Base-by-base conservation (phyloP, 2,113 vertebrate species). In the Trochalopteron elliotii region DNA sequence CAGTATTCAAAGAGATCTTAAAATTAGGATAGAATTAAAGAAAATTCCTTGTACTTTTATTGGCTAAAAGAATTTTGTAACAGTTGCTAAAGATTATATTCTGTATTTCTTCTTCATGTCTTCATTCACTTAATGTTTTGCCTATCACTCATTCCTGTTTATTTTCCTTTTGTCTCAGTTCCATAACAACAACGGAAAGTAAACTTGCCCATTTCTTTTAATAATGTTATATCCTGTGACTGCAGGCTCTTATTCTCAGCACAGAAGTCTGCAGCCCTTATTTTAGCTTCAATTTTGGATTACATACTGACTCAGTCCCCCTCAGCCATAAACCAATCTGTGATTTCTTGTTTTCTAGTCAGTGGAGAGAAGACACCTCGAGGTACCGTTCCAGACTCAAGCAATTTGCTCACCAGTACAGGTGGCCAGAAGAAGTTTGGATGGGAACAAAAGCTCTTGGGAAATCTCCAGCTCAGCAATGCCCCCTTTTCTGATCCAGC, bases 301-400 rank as follows among this genome's bases (percentile, higher is more conserved):
- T 77, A 70, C 20, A 21, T 40, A 61, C 45, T 90, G 91, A 70
- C 45, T 78, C 76, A 70, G 59, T 65, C 65, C 35, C 70, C 47
- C 23, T 70, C 47, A 23, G 30, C 64, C 55, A 63, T 96, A 92
- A 96, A 90, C 72, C 45, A 71, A 7, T 60, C 57, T 76, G 56
- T 78, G 81, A 42, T 59, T 91, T 97, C 95, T 93, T 98, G 80
- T 97, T 11, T 97, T 97, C 60, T 63, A 98, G 98, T 98, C 91
- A 97, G 94, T 60, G 98, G 96, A 45, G 98, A 98, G 83, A 97
- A 96, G 92, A 72, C 83, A 61, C 71, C 56, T 81, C 96, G 76
- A 93, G 63, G 89, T 44, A 70, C 63, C 12, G 52, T 71, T 64
- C 94, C 96, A 90, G 97, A 96, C 55, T 97, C 97, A 61, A 97